These are phyloP conservation scores for Darevskia mixta DNA, from an alignment of 2,797 vertebrate genomes.

Conservation along the genomic window DNA sequence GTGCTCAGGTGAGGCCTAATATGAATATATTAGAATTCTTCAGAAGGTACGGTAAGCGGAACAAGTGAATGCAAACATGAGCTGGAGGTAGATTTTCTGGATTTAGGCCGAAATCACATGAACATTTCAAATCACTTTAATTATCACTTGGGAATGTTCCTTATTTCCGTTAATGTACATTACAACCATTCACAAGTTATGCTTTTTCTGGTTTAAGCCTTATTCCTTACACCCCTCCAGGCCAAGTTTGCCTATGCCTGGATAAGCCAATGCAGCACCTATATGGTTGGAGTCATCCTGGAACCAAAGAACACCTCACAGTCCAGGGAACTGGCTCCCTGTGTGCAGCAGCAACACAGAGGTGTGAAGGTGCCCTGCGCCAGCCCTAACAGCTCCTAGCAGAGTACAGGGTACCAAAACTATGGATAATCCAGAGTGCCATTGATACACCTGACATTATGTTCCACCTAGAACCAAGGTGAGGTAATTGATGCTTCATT, in stretches of 20 bases:
- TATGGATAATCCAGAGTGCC: neutral
- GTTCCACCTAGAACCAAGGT: slow-evolving; percentile 4
- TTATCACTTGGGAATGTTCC: neutral
- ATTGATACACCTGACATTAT: neutral
- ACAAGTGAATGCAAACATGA: neutral
- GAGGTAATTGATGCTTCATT: neutral
- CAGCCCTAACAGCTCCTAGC: neutral
- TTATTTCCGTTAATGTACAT: neutral
- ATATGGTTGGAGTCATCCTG: neutral
- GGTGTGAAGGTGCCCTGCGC: neutral
- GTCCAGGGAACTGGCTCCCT: neutral
- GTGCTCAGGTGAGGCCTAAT: neutral
- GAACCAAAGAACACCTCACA: neutral
- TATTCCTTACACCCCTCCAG: neutral
- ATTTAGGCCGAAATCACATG: neutral
- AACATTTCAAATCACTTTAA: neutral
- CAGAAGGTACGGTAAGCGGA: neutral
- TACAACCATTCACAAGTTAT: neutral
- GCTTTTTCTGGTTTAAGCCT: neutral
- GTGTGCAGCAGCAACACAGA: neutral
- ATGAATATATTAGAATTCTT: neutral
- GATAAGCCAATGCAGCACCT: neutral
- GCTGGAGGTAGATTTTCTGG: neutral
- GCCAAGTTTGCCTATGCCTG: too few relatives aligned
- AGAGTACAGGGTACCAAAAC: neutral